Evolutionary conservation across 2,888 invertebrate genomes (phyloP).

Genomic region (Agrochola litura): DNA sequence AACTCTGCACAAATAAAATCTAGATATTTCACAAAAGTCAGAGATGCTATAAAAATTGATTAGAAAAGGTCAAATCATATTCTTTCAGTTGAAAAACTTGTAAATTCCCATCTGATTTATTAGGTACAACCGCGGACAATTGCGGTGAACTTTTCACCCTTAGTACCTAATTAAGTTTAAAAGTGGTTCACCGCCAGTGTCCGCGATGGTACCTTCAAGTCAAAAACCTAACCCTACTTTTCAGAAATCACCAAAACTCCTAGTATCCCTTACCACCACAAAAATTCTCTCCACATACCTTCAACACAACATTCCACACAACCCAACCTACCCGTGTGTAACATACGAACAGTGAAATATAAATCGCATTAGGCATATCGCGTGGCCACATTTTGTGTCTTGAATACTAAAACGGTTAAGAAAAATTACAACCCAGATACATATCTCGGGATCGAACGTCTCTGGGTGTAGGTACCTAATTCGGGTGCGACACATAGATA

Average conservation of each 20-base stretch:
- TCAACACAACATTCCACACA: conserved; percentile 20
- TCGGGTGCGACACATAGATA: conserved; percentile 78
- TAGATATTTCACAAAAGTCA: neutral
- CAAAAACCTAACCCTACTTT: neutral
- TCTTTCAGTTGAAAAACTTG: neutral
- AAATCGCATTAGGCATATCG: conserved; percentile 78
- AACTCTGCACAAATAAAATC: neutral
- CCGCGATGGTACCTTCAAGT: too few species aligned
- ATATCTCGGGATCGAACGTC: conserved; percentile 82
- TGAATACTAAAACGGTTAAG: conserved; percentile 82
- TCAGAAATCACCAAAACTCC: neutral
- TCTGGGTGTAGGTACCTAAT: conserved; percentile 75
- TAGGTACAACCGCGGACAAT: too few species aligned
- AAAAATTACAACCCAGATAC: conserved; percentile 85
- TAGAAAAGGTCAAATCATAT: neutral
- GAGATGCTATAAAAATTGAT: too few species aligned
- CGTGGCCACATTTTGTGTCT: conserved; percentile 76
- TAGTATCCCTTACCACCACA: neutral
- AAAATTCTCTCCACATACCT: conserved; percentile 13
- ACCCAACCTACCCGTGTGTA: conserved; percentile 42
- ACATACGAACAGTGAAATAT: conserved; percentile 65
- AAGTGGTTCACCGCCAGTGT: too few species aligned
- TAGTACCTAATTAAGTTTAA: too few species aligned
- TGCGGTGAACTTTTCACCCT: too few species aligned
- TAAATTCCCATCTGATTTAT: neutral